phyloP scores from a whole-genome alignment of 2,113 vertebrate genomes.

The Fulica atra region DNA sequence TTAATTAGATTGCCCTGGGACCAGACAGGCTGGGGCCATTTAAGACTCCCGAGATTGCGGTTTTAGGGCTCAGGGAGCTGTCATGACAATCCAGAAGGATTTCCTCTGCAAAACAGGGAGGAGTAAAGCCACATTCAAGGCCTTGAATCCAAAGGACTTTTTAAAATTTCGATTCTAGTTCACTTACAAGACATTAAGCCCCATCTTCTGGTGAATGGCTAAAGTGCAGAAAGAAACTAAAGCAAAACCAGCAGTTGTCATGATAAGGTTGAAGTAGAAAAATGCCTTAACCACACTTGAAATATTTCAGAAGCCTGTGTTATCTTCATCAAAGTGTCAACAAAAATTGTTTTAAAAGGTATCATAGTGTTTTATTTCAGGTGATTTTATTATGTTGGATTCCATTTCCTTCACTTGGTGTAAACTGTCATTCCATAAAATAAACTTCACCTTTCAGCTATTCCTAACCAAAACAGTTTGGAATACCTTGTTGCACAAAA shows the following conservation, averaged over 20 bases:
- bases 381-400: neutral
- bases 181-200: neutral
- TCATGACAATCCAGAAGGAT: neutral
- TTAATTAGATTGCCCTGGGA: neutral
- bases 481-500: neutral
- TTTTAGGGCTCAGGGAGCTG: neutral
- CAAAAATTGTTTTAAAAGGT: neutral
- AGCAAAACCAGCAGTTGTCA: neutral
- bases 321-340: neutral
- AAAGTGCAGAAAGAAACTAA: neutral
- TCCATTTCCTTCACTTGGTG: neutral
- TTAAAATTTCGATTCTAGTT: neutral
- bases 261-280: neutral
- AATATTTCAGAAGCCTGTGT: neutral
- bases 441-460: neutral
- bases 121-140: neutral
- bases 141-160: neutral
- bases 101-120: neutral
- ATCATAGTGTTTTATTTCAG: neutral
- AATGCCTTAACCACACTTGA: neutral
- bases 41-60: neutral
- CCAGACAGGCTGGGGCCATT: neutral
- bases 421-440: neutral
- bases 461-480: conserved; percentile 1
- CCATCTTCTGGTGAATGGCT: conserved; percentile 33